A percentile compares a stretch with the other conserved stretches of the same genome.
Conservation (phyloP, 2,797 vertebrate genomes). For the Kryptolebias ocellatus region DNA sequence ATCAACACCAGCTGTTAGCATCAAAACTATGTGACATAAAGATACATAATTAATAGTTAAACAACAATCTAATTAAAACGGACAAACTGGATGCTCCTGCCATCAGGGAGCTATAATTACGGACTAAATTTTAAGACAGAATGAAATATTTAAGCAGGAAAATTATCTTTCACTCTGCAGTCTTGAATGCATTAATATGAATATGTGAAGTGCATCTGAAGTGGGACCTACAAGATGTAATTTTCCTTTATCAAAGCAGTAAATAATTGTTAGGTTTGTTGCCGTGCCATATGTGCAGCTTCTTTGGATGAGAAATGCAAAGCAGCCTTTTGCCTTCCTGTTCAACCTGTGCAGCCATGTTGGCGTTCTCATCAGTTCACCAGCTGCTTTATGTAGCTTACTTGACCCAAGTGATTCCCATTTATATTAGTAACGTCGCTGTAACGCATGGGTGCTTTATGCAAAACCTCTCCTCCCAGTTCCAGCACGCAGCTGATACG, state of each 20-base stretch:
- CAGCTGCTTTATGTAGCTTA: slow-evolving; percentile 47
- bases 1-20: slow-evolving; percentile 95
- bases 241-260: slow-evolving; percentile 94
- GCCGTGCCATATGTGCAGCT: slow-evolving; percentile 86
- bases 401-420: slow-evolving; percentile 50
- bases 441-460: slow-evolving; percentile 31
- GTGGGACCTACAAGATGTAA: slow-evolving; percentile 94
- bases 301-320: slow-evolving; percentile 39
- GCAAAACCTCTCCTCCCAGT: slow-evolving; percentile 35
- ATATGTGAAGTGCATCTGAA: slow-evolving; percentile 93
- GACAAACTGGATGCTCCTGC: slow-evolving; percentile 96
- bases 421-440: slow-evolving; percentile 46
- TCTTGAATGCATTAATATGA: slow-evolving; percentile 95
- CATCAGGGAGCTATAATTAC: slow-evolving; percentile 95
- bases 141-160: slow-evolving; percentile 97
- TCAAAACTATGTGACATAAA: slow-evolving; percentile 97
- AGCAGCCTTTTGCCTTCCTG: slow-evolving; percentile 28
- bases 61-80: slow-evolving; percentile 99
- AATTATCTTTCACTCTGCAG: slow-evolving; percentile 95
- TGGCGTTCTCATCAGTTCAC: slow-evolving; percentile 30
- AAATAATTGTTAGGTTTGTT: slow-evolving; percentile 95
- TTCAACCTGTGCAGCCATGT: not conserved
- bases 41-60: slow-evolving; percentile 99
- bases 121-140: slow-evolving; percentile 94
- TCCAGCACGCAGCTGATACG: slow-evolving; percentile 21